Evolutionary conservation across 2,888 invertebrate species (phyloP).

Genomic region (Lymantria dispar): DNA sequence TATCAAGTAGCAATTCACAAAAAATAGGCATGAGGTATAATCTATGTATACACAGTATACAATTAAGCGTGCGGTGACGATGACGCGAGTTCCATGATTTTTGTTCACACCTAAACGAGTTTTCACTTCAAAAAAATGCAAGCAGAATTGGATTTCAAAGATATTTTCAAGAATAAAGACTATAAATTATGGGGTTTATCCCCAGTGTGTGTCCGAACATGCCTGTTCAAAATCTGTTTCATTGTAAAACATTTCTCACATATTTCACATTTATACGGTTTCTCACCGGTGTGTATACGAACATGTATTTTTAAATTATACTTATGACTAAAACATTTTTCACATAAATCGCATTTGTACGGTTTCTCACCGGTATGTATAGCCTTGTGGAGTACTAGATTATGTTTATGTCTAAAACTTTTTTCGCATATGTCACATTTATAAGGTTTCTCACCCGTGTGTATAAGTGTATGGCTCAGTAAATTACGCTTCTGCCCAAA

Average conservation of each 20-base stretch:
- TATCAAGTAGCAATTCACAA: no score
- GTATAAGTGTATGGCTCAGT: background rate
- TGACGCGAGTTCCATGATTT: no score
- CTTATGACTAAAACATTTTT: background rate
- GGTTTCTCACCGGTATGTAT: slow-evolving; percentile 10
- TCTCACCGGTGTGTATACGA: background rate
- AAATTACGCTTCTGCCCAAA: background rate
- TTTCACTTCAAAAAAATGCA: no score
- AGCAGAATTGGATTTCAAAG: no score
- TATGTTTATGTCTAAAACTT: background rate
- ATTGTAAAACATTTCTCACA: slow-evolving; percentile 3
- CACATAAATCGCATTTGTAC: slow-evolving; percentile 3
- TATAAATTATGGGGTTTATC: background rate
- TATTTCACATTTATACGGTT: background rate
- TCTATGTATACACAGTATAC: no score
- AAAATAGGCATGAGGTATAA: no score
- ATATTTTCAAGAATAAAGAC: no score
- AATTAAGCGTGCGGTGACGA: no score
- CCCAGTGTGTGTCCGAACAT: background rate
- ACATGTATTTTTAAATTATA: slow-evolving; percentile 5
- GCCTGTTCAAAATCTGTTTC: background rate
- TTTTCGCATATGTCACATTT: slow-evolving; percentile 5
- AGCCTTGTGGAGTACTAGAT: slow-evolving; percentile 1
- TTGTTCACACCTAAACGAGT: no score
- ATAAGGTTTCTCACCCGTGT: slow-evolving; percentile 1